Conservation (phyloP, 2,888 invertebrate species). For the Dryomyza anilis region DNA sequence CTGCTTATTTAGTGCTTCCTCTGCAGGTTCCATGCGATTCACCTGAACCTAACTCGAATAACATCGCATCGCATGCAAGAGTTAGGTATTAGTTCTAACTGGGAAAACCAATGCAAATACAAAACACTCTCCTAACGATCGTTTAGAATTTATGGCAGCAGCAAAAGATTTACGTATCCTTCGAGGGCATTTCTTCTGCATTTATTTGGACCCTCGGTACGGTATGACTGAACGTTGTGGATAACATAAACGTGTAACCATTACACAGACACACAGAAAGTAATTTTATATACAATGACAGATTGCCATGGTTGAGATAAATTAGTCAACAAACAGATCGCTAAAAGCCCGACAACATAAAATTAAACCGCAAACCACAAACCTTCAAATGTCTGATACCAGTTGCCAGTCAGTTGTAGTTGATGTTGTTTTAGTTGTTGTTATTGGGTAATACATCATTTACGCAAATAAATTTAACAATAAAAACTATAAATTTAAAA, state of each 20-base stretch:
- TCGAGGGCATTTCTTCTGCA: slow-evolving; percentile 36
- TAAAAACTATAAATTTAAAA: slow-evolving; percentile 35
- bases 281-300: slow-evolving; percentile 10
- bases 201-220: no score
- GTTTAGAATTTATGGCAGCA: slow-evolving; percentile 52
- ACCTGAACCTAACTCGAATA: no score
- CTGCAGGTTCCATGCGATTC: no score
- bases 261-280: not conserved
- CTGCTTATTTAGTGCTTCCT: not conserved
- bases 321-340: slow-evolving; percentile 9
- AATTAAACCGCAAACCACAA: no score
- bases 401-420: no score
- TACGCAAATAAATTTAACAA: slow-evolving; percentile 36
- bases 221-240: no score
- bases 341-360: no score
- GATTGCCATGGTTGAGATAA: slow-evolving; percentile 19
- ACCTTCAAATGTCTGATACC: no score
- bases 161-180: slow-evolving; percentile 57
- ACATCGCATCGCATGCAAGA: not conserved
- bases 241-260: no score
- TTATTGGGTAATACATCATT: slow-evolving; percentile 36
- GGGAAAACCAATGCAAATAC: slow-evolving; percentile 31
- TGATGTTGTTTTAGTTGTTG: slow-evolving; percentile 1
- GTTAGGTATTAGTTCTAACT: no score
- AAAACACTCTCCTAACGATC: slow-evolving; percentile 32